Base-by-base conservation (phyloP, 1,140 invertebrate species). In the Zaprionus kolodkinae region DNA sequence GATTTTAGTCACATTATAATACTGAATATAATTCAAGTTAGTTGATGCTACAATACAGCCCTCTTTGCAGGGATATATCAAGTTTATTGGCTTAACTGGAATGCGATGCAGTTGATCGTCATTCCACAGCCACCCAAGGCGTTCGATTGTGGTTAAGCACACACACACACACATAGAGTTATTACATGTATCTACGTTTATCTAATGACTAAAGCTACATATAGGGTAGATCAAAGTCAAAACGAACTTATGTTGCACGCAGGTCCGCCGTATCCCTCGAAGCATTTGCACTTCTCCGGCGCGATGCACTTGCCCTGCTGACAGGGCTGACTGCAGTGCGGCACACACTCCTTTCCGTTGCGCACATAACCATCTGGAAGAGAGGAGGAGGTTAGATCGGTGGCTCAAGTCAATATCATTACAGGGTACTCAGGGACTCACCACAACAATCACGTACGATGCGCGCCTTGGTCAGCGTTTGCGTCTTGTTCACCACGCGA, bases 251-350 rank as follows among this genome's bases (percentile, higher is more conserved):
- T 95, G 93, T 97, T 95, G 93, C 98, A 99, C 36, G 94, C 94
- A 7, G 96, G 96, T 36, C 98, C 98, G 43, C 97, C 97, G 91
- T 96, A 99, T 52, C 97, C 97, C 48, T 95, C 94, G 67, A 96
- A 95, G 88, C 98, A 99, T 92, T 97, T 95, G 92, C 98, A 99
- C 66, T 94, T 94, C 80, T 98, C 96, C 0, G 98, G 97, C 17
- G 95, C 96, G 30, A 96, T 92, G 91, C 98, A 99, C 45, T 94
- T 95, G 13, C 98, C 98, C 92, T 98, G 96, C 43, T 96, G 93
- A 89, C 98, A 99, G 13, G 95, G 93, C 33, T 96, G 93, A 6
- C 94, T 95, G 92, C 98, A 99, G 69, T 97, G 94, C 0, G 98
- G 96, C 73, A 96, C 94, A 89, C 97, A 98, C 45, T 93, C 94